These are phyloP conservation scores for Ostrea denselamellosa DNA, from an alignment of 1,140 invertebrate species.

Conservation along the genomic window DNA sequence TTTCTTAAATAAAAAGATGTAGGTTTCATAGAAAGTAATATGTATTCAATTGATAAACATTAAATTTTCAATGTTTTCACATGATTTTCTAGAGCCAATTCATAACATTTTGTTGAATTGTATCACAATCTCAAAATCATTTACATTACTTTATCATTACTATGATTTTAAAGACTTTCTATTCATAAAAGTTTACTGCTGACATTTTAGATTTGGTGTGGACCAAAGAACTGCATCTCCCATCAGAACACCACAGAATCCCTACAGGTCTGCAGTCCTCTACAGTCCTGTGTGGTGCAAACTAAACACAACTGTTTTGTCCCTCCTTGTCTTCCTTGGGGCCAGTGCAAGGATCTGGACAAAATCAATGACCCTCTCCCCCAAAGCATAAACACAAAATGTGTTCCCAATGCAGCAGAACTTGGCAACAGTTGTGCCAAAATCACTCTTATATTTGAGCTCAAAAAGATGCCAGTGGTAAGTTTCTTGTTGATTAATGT, in stretches of 20 bases:
- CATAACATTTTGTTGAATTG: not conserved
- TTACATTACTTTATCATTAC: not conserved
- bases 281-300: slow-evolving; percentile 73
- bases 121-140: not conserved
- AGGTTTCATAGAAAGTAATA: no score
- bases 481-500: slow-evolving; percentile 50
- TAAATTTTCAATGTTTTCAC: no score
- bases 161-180: not conserved
- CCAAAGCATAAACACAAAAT: slow-evolving; percentile 86
- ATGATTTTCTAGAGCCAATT: no score
- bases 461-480: slow-evolving; percentile 80
- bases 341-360: slow-evolving; percentile 88
- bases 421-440: slow-evolving; percentile 87
- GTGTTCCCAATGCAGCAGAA: slow-evolving; percentile 88
- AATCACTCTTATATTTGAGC: slow-evolving; percentile 86
- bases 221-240: slow-evolving; percentile 73
- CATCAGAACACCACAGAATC: slow-evolving; percentile 71
- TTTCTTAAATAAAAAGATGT: no score
- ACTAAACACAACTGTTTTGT: slow-evolving; percentile 84
- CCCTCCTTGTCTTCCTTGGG: slow-evolving; percentile 87
- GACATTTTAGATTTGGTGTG: slow-evolving; percentile 76
- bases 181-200: not conserved
- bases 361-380: slow-evolving; percentile 87
- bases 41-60: no score
- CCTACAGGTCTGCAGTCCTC: slow-evolving; percentile 62